Evolutionary conservation across 2,888 invertebrate species (phyloP), one percentile per base, ranked within the genome.

Genomic region (Plutella xylostella): DNA sequence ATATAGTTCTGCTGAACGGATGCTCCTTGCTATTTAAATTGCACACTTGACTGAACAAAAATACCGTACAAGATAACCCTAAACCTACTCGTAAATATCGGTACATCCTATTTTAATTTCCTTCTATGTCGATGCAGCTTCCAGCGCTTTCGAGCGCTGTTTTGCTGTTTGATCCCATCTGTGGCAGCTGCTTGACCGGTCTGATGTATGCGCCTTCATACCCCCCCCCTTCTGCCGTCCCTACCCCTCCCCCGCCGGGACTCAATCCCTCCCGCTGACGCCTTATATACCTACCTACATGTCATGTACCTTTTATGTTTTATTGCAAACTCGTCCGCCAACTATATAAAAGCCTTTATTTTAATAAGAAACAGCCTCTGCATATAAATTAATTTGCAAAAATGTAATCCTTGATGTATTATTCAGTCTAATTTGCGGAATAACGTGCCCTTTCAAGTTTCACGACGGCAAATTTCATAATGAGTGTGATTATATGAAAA

Each of bases 321-420:
- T 71, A 66, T 71, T 64, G 58, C 58, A 62, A 74, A 77, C 71
- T 57, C 67, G 72, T 76, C 66, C 46, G 19, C 43, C 45, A 53
- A 61, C 71, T 59, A 64, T 51, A 68, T 67, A 72, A 72, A 74
- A 62, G 69, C 71, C 70, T 66, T 73, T 76, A 76, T 77, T 72
- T 74, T 74, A 75, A 72, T 71, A 73, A 68, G 63, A 62, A 64
- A 65, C 66, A 54, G 60, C 60, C 60, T 61, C 55, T 63, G 73
- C 66, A 74, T 74, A 67, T 63, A 63, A 74, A 76, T 74, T 72
- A 72, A 70, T 72, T 65, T 58, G 52, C 55, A 62, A 67, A 70
- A 68, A 39, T 21, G 39, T 15, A 39, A 25, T 39, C 17, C 68
- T 68, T 61, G 58, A 49, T 61, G 56, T 61, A 71, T 72, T 61